A percentile compares a stretch with the other conserved stretches of the same genome.
Conservation (phyloP, 2,888 invertebrate genomes). For the Gandaritis pyraliata region DNA sequence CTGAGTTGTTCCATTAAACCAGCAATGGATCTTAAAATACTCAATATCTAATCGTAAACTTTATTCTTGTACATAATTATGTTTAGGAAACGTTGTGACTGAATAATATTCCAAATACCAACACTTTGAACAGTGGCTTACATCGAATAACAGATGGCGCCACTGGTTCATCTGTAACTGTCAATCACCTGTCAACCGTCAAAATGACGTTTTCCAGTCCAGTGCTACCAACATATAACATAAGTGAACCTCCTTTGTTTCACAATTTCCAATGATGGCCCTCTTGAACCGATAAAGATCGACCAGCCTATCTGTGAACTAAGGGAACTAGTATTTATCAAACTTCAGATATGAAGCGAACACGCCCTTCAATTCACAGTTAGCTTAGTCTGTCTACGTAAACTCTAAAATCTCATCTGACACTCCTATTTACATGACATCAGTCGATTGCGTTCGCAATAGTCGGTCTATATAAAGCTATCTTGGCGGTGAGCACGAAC, state of each 20-base stretch:
- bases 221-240: too few species aligned
- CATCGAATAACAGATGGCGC: constrained; percentile 14
- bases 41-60: constrained; percentile 1
- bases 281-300: too few species aligned
- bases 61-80: constrained; percentile 16
- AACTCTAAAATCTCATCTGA: constrained; percentile 3
- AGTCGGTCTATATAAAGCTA: too few species aligned
- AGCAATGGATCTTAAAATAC: neutral
- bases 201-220: neutral
- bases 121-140: constrained; percentile 1
- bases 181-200: constrained; percentile 4
- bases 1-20: neutral
- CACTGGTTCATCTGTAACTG: neutral
- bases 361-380: too few species aligned
- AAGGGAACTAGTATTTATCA: too few species aligned
- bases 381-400: too few species aligned
- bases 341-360: too few species aligned
- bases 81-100: neutral
- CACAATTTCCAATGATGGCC: too few species aligned
- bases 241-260: too few species aligned
- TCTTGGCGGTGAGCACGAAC: too few species aligned
- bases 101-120: neutral
- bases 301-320: too few species aligned
- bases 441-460: constrained; percentile 1
- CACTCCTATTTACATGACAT: constrained; percentile 7